Percentiles rank a stretch among this genome's conserved stretches.
These are phyloP conservation scores for Prolemur simus DNA, from an alignment of 2,113 vertebrate genomes.

Conservation along the genomic window DNA sequence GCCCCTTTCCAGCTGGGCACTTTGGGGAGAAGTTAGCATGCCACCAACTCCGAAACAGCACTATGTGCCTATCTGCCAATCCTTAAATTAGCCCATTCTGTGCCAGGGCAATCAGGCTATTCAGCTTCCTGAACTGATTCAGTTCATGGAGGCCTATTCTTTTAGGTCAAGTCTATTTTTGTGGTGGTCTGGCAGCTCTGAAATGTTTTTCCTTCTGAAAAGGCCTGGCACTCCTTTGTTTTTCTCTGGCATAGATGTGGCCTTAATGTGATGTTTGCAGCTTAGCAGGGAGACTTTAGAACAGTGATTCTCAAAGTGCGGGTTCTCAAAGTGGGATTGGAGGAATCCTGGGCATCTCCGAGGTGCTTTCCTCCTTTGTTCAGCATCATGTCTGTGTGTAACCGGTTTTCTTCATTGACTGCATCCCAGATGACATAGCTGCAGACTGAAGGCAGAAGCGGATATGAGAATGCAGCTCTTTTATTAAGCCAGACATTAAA, in stretches of 20 bases:
- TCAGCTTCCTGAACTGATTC: slow-evolving; percentile 53
- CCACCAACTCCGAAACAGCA: not conserved
- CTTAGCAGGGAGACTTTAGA: slow-evolving; percentile 12
- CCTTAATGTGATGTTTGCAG: slow-evolving; percentile 2
- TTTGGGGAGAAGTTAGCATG: slow-evolving; percentile 54
- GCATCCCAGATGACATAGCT: not conserved
- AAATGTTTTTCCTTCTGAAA: slow-evolving; percentile 49
- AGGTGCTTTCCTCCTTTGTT: not conserved
- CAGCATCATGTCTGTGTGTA: not conserved
- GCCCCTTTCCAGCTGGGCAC: slow-evolving; percentile 50
- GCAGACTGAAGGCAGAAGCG: not conserved
- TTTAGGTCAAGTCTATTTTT: slow-evolving; percentile 59
- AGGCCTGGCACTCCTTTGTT: not conserved
- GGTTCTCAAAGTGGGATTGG: not conserved
- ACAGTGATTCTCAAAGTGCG: not conserved
- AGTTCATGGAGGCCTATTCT: slow-evolving; percentile 50
- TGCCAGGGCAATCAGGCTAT: not conserved
- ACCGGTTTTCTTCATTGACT: not conserved
- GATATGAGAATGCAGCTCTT: not conserved
- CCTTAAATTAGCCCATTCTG: slow-evolving; percentile 63
- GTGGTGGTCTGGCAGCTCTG: slow-evolving; percentile 35
- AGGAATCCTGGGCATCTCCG: not conserved
- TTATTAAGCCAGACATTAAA: not conserved
- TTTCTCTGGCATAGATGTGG: slow-evolving; percentile 42
- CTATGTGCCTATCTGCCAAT: slow-evolving; percentile 44